A percentile compares a stretch with the other conserved stretches of the same genome.
Conservation (phyloP, 2,797 vertebrate genomes). For the Gobio occitaniae region DNA sequence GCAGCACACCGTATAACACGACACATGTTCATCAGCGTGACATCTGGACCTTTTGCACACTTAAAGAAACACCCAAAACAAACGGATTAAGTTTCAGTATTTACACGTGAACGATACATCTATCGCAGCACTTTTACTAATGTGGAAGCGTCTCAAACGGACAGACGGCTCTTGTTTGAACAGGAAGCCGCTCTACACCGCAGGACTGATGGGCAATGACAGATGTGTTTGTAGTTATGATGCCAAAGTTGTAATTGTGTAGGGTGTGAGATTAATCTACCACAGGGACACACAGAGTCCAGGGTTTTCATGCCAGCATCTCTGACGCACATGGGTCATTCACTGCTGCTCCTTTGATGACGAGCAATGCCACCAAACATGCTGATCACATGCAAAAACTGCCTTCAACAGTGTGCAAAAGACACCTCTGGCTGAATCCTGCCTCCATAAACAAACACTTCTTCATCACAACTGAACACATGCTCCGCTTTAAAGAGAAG, state of each 20-base stretch:
- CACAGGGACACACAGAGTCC: slow-evolving; percentile 50
- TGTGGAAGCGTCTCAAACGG: not conserved
- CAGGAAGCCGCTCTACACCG: not conserved
- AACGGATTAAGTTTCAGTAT: not conserved
- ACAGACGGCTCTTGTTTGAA: not conserved
- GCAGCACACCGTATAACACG: not conserved
- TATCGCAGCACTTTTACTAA: not conserved
- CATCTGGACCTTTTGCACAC: not conserved
- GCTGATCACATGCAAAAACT: not conserved
- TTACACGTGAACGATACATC: not conserved
- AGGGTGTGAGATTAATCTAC: not conserved
- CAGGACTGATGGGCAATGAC: slow-evolving; percentile 4
- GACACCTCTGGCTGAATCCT: not conserved
- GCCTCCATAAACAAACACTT: slow-evolving; percentile 1
- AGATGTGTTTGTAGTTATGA: slow-evolving; percentile 5
- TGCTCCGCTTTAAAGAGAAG: not conserved
- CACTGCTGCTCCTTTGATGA: slow-evolving; percentile 49
- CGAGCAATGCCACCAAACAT: not conserved
- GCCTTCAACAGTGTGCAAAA: not conserved
- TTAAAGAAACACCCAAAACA: not conserved
- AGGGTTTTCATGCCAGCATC: slow-evolving; percentile 59
- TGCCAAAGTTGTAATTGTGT: slow-evolving; percentile 19
- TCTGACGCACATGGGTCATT: slow-evolving; percentile 66
- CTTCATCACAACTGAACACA: not conserved
- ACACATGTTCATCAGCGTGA: not conserved